phyloP scores from a whole-genome alignment of 2,797 vertebrate genomes.

The Pempheris klunzingeri region DNA sequence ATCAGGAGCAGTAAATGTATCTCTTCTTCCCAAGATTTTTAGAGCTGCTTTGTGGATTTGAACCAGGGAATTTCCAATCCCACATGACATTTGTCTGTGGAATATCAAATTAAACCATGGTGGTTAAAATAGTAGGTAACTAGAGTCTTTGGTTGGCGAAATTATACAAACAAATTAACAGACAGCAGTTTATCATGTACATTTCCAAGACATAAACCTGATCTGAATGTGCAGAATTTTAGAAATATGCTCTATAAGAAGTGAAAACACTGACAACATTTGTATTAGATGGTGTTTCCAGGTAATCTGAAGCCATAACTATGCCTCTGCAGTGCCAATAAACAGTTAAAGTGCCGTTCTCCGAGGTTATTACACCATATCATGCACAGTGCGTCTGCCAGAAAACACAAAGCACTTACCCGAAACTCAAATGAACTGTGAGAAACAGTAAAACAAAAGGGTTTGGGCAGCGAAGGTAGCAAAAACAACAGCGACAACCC shows the following conservation, averaged over 20 bases:
- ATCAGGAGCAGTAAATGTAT: constrained; percentile 3
- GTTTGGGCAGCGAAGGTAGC: constrained; percentile 53
- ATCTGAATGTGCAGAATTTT: constrained; percentile 13
- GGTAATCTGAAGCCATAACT: constrained; percentile 48
- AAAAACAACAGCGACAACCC: constrained; percentile 60
- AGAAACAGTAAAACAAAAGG: constrained; percentile 61
- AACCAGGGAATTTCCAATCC: constrained; percentile 12
- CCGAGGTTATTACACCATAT: constrained; percentile 48
- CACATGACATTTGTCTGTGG: neutral
- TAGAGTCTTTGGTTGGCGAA: constrained; percentile 10
- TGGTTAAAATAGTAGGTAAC: constrained; percentile 18
- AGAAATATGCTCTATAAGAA: constrained; percentile 1
- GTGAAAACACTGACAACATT: constrained; percentile 15
- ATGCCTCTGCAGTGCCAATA: constrained; percentile 15
- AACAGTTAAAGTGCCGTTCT: constrained; percentile 59
- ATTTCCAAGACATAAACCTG: constrained; percentile 14
- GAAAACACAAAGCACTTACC: constrained; percentile 58
- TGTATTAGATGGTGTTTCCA: constrained; percentile 42
- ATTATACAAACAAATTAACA: constrained; percentile 12
- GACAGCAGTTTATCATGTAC: neutral
- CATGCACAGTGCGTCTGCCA: constrained; percentile 49
- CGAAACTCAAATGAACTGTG: constrained; percentile 60
- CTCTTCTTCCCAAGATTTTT: neutral
- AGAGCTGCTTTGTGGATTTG: constrained; percentile 12
- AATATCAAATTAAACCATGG: constrained; percentile 27